These are phyloP conservation scores for Tipula helvola DNA, from an alignment of 2,888 invertebrate genomes.

Conservation along the genomic window DNA sequence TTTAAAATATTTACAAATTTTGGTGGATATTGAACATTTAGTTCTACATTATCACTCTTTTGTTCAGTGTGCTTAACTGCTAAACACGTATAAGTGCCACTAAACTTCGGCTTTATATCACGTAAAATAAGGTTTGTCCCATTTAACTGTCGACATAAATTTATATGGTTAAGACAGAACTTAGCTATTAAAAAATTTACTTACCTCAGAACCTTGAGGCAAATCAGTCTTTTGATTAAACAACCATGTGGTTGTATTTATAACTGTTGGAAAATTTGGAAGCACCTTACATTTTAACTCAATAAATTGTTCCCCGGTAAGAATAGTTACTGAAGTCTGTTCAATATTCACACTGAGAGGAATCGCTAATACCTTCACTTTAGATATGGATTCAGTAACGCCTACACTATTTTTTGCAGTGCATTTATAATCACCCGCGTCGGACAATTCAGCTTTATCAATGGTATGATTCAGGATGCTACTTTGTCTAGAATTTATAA, in stretches of 20 bases:
- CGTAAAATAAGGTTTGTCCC: neutral
- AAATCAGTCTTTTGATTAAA: neutral
- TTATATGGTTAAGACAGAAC: neutral
- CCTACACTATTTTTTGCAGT: neutral
- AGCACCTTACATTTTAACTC: neutral
- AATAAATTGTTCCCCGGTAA: neutral
- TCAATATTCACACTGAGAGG: neutral
- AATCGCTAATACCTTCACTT: neutral
- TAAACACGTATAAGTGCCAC: neutral
- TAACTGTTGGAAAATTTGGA: neutral
- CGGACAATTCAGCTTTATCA: neutral
- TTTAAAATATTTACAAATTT: neutral
- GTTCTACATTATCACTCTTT: neutral
- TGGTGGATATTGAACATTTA: neutral
- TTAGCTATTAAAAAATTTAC: neutral
- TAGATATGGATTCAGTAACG: neutral
- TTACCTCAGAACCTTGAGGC: neutral
- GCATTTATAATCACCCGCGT: neutral
- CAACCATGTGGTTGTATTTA: neutral
- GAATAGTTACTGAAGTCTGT: neutral
- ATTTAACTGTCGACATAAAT: neutral
- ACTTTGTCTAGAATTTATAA: neutral
- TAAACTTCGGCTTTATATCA: neutral
- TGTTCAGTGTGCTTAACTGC: neutral
- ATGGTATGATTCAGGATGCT: neutral